Conservation (phyloP, 2,797 vertebrate genomes). For the Microctenopoma steveboyesi region DNA sequence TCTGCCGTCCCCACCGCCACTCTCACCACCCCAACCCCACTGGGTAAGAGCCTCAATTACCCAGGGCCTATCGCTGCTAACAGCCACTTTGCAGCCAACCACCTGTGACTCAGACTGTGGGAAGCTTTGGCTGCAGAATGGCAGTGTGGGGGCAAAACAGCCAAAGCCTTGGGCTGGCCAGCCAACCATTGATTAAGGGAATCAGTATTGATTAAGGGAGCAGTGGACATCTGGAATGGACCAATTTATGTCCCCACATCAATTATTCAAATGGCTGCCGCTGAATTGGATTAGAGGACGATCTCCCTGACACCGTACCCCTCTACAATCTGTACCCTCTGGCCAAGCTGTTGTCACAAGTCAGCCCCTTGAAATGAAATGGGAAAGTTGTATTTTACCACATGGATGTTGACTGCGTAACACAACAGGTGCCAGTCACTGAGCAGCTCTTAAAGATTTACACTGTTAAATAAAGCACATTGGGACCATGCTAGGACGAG, state of each 20-base stretch:
- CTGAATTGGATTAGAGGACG: slow-evolving; percentile 77
- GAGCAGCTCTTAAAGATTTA: slow-evolving; percentile 7
- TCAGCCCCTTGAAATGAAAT: slow-evolving; percentile 36
- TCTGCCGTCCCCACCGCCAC: slow-evolving; percentile 46
- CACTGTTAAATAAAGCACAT: slow-evolving; percentile 16
- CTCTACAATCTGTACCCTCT: slow-evolving; percentile 63
- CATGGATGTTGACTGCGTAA: slow-evolving; percentile 22
- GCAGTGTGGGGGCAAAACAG: slow-evolving; percentile 44
- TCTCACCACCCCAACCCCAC: slow-evolving; percentile 46
- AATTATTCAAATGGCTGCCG: slow-evolving; percentile 78
- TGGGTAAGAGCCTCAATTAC: slow-evolving; percentile 77
- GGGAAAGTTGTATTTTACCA: slow-evolving; percentile 50
- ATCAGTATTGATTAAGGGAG: slow-evolving; percentile 82
- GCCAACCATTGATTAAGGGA: slow-evolving; percentile 79
- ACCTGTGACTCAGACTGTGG: slow-evolving; percentile 77
- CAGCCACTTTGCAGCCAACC: slow-evolving; percentile 79
- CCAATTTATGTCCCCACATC: slow-evolving; percentile 78
- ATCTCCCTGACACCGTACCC: slow-evolving; percentile 58
- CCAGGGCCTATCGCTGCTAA: slow-evolving; percentile 74
- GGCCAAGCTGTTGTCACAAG: slow-evolving; percentile 64
- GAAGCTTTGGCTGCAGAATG: slow-evolving; percentile 51
- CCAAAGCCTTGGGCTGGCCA: slow-evolving; percentile 60
- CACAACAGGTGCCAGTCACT: slow-evolving; percentile 15
- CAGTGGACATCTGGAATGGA: slow-evolving; percentile 80
- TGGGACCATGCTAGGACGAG: slow-evolving; percentile 17